phyloP scores from a whole-genome alignment of 2,888 invertebrate genomes.

The Stenolophus ochropezus region DNA sequence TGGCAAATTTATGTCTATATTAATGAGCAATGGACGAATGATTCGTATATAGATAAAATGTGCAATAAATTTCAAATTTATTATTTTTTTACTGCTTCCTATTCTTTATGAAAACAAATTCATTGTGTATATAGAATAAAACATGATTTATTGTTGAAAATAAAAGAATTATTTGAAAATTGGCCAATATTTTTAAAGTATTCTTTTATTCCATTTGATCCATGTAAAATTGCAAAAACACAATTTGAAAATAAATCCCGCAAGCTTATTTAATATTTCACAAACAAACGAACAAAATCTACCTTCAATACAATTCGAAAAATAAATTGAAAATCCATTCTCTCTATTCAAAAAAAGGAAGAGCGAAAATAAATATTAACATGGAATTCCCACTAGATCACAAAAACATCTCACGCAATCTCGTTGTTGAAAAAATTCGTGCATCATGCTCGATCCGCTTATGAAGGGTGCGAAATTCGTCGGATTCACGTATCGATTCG shows the following conservation, averaged over 20 bases:
- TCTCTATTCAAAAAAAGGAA: neutral
- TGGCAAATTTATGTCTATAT: no score
- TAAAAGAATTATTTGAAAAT: neutral
- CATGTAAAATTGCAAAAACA: neutral
- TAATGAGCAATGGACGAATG: no score
- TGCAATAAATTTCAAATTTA: no score
- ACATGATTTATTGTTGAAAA: neutral
- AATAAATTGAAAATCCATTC: neutral
- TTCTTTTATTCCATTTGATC: neutral
- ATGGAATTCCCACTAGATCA: neutral
- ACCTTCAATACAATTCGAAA: neutral
- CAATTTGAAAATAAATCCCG: neutral
- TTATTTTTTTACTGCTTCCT: no score
- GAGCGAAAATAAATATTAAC: neutral
- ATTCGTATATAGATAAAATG: no score
- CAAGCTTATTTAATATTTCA: neutral
- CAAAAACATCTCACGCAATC: constrained; percentile 23
- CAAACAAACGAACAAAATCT: neutral
- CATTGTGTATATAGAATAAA: no score
- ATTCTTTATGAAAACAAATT: no score
- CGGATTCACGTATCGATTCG: constrained; percentile 12
- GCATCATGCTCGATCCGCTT: neutral
- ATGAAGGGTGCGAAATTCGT: constrained; percentile 21
- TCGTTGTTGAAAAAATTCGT: neutral
- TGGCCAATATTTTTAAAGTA: neutral